phyloP scores from a whole-genome alignment of 2,113 vertebrate species.

The Microtus pennsylvanicus region DNA sequence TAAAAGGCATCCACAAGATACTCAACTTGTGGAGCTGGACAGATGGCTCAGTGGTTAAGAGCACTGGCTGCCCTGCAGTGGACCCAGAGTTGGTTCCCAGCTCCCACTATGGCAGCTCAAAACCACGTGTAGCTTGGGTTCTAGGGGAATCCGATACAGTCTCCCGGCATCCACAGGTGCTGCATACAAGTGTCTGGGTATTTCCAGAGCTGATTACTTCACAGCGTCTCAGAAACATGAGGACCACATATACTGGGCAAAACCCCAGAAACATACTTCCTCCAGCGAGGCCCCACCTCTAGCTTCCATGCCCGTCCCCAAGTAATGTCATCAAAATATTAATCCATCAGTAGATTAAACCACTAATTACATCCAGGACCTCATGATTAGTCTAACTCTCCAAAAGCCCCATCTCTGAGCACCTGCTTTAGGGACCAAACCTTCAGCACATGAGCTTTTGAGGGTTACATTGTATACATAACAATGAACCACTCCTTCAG shows the following conservation, averaged over 20 bases:
- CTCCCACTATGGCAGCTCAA: neutral
- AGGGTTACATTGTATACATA: too few species aligned
- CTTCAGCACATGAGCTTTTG: too few species aligned
- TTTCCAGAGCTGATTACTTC: neutral
- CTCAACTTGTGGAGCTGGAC: neutral
- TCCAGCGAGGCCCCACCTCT: neutral
- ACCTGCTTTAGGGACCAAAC: too few species aligned
- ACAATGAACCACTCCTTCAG: too few species aligned
- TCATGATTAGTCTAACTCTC: too few species aligned
- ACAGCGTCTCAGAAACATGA: neutral
- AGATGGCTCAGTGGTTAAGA: neutral
- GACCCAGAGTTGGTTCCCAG: neutral
- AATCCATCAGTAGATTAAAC: too few species aligned
- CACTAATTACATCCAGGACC: too few species aligned
- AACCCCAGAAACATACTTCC: neutral
- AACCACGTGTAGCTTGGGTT: neutral
- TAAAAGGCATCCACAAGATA: neutral
- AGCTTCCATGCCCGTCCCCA: neutral
- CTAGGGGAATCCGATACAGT: neutral
- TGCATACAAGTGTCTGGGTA: neutral
- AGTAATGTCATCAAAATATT: neutral
- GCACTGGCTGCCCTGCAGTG: neutral
- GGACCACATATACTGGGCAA: neutral
- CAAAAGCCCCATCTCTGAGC: too few species aligned
- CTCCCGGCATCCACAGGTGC: neutral